Evolutionary conservation across 2,797 vertebrate species (phyloP).

Genomic region (Tenualosa thibaudeaui): DNA sequence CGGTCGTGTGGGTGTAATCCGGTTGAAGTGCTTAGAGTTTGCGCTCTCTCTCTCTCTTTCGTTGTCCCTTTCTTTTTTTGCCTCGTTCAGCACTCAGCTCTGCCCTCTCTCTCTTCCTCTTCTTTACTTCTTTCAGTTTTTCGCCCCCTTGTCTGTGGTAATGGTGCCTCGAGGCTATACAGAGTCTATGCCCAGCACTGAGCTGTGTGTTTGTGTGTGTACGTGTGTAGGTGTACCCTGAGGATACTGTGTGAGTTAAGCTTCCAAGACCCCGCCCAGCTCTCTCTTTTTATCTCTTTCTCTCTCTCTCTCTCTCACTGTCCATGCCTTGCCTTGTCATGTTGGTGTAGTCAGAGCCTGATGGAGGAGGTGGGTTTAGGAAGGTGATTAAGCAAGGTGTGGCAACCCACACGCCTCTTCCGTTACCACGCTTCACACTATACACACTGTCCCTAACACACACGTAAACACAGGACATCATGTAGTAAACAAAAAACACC

Average conservation of each 20-base stretch:
- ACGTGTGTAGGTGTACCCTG: slow-evolving; percentile 52
- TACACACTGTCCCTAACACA: slow-evolving; percentile 23
- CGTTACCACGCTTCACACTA: neutral
- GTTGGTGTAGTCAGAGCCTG: slow-evolving; percentile 41
- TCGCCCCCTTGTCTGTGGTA: slow-evolving; percentile 45
- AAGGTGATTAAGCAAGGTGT: slow-evolving; percentile 63
- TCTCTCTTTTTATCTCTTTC: neutral
- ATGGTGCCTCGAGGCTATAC: slow-evolving; percentile 69
- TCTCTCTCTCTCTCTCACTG: neutral
- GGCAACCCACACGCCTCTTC: slow-evolving; percentile 47
- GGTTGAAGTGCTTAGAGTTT: neutral
- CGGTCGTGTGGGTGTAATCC: neutral
- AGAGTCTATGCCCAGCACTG: slow-evolving; percentile 66
- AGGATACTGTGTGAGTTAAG: slow-evolving; percentile 62
- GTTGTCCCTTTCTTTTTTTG: slow-evolving; percentile 46
- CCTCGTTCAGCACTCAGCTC: slow-evolving; percentile 34
- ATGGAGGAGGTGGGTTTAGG: slow-evolving; percentile 42
- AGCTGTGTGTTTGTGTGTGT: slow-evolving; percentile 55
- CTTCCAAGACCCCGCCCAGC: slow-evolving; percentile 25
- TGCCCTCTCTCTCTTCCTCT: slow-evolving; percentile 38
- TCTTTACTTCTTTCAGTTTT: slow-evolving; percentile 52
- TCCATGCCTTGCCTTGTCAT: slow-evolving; percentile 51
- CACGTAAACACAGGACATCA: neutral
- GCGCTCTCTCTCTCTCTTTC: neutral
- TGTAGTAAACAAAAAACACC: neutral